These are phyloP conservation scores for Galerucella calmariensis DNA, from an alignment of 2,888 invertebrate genomes.

Conservation along the genomic window DNA sequence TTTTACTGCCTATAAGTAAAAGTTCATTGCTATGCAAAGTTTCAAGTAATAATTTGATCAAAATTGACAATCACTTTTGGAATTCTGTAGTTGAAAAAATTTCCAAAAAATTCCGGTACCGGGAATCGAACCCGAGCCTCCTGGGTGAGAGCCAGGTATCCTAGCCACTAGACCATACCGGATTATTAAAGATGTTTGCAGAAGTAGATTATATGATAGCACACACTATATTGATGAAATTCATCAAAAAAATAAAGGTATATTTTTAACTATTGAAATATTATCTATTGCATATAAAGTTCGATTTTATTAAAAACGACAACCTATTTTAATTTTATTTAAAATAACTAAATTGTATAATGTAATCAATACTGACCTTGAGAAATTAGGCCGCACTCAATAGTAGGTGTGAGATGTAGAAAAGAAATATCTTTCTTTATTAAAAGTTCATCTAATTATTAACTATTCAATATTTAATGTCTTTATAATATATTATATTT, in stretches of 20 bases:
- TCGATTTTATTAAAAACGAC: background rate
- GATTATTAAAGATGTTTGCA: slow-evolving; percentile 45
- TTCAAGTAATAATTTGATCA: too few species aligned
- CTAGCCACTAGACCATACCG: slow-evolving; percentile 71
- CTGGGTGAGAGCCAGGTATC: slow-evolving; percentile 72
- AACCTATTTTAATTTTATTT: background rate
- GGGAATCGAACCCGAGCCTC: slow-evolving; percentile 73
- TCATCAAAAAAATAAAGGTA: background rate
- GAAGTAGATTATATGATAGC: background rate
- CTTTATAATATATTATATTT: too few species aligned
- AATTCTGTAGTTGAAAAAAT: slow-evolving; percentile 34
- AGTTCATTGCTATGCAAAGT: too few species aligned
- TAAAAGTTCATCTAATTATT: background rate
- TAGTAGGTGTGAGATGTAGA: background rate
- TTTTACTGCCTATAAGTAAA: too few species aligned
- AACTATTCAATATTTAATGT: too few species aligned
- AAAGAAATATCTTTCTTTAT: background rate
- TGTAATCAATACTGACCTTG: background rate
- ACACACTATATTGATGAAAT: background rate
- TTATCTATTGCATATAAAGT: background rate
- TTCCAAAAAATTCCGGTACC: slow-evolving; percentile 65
- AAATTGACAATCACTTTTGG: too few species aligned
- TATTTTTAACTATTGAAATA: background rate
- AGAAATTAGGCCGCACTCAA: background rate
- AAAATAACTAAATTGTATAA: background rate